Evolutionary conservation across 2,888 invertebrate genomes (phyloP).

Genomic region (Thereva unica): DNA sequence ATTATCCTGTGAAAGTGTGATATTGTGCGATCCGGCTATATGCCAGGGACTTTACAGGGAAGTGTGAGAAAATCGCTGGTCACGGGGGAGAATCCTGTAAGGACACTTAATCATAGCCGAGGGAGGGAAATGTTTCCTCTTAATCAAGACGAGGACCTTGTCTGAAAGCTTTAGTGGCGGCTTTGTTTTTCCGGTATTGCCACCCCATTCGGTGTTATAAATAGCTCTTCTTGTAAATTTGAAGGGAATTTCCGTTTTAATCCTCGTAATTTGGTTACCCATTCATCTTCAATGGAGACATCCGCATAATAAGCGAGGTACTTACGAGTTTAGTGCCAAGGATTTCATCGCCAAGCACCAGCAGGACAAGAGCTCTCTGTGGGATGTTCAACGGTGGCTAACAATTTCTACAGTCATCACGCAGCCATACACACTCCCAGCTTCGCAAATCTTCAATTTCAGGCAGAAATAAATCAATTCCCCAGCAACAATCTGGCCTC

Average conservation of each 20-base stretch:
- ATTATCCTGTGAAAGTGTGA: constrained; percentile 27
- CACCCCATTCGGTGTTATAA: constrained; percentile 25
- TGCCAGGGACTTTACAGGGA: neutral
- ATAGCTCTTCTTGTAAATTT: constrained; percentile 36
- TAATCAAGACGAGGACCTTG: constrained; percentile 34
- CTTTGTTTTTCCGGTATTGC: constrained; percentile 16
- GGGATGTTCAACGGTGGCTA: too few species aligned
- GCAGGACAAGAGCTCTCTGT: too few species aligned
- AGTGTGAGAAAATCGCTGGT: constrained; percentile 13
- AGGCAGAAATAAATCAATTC: constrained; percentile 15
- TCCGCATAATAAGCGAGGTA: constrained; percentile 10
- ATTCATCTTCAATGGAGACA: constrained; percentile 22
- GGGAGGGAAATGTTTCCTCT: constrained; percentile 26
- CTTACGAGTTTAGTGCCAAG: neutral
- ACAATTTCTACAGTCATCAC: too few species aligned
- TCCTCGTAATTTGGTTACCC: constrained; percentile 30
- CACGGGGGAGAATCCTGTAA: neutral
- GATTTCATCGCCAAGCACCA: too few species aligned
- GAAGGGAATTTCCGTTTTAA: constrained; percentile 35
- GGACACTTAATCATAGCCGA: constrained; percentile 24
- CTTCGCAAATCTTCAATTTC: neutral
- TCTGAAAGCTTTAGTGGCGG: constrained; percentile 9
- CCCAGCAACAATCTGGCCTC: neutral
- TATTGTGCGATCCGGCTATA: constrained; percentile 1
- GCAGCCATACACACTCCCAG: too few species aligned